A percentile compares a stretch with the other conserved stretches of the same genome.
phyloP scores from a whole-genome alignment of 2,113 vertebrate genomes.

The Cottus gobio region DNA sequence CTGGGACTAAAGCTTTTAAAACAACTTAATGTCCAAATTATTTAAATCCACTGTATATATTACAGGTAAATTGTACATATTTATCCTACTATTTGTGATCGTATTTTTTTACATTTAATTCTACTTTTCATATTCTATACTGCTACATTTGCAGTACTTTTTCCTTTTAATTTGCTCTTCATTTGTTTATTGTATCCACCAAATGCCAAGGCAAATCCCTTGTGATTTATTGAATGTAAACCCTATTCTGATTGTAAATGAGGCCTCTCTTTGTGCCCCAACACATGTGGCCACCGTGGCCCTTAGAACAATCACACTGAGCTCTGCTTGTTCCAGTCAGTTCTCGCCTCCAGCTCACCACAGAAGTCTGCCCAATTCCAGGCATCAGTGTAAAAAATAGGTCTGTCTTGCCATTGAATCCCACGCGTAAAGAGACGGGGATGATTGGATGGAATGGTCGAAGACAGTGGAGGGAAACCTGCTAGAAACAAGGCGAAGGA shows the following conservation, averaged over 20 bases:
- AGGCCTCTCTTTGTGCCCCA: slow-evolving; percentile 36
- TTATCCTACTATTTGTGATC: background rate
- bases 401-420: background rate
- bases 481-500: background rate
- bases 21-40: too few relatives aligned
- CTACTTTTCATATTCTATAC: too few relatives aligned
- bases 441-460: slow-evolving; percentile 18
- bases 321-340: slow-evolving; percentile 52
- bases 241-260: background rate
- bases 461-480: slow-evolving; percentile 29
- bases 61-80: too few relatives aligned
- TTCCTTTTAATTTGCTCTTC: background rate
- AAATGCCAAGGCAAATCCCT: background rate
- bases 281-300: slow-evolving; percentile 34
- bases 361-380: slow-evolving; percentile 56
- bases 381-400: slow-evolving; percentile 45
- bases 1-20: too few relatives aligned
- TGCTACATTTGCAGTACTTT: background rate
- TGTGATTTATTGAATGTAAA: background rate
- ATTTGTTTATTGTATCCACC: background rate
- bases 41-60: background rate
- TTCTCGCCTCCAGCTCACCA: slow-evolving; percentile 46
- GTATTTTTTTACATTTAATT: background rate
- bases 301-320: slow-evolving; percentile 58
- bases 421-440: slow-evolving; percentile 10